Evolutionary conservation across 2,113 vertebrate species (phyloP).

Genomic region (Pica pica): DNA sequence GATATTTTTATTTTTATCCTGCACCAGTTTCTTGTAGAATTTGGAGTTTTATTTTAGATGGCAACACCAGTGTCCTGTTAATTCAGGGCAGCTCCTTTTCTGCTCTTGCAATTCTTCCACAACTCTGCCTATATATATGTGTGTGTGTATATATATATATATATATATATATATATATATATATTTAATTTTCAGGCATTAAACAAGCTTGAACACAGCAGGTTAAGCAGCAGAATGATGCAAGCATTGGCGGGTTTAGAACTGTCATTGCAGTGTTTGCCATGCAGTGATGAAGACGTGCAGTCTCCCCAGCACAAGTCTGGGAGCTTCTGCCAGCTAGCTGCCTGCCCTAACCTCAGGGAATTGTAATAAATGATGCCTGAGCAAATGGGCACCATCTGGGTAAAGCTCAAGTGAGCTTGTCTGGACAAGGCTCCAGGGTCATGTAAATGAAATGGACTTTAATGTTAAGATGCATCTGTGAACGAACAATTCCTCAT

Average conservation of each 20-base stretch:
- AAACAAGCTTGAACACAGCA: background rate
- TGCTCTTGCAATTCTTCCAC: background rate
- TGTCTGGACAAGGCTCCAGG: conserved; percentile 73
- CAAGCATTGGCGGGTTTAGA: background rate
- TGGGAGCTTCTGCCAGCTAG: conserved; percentile 61
- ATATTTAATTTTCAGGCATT: background rate
- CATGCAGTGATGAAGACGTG: conserved; percentile 18
- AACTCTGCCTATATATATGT: background rate
- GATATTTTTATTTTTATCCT: background rate
- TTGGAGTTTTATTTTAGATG: background rate
- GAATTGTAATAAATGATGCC: conserved; percentile 69
- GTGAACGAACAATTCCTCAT: background rate
- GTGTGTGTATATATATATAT: background rate
- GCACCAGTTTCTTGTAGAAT: background rate
- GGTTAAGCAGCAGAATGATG: conserved; percentile 6
- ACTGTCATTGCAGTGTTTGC: conserved; percentile 21
- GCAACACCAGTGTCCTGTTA: background rate
- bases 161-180: background rate
- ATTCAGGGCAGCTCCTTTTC: background rate
- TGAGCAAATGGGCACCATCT: conserved; percentile 83
- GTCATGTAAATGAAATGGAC: conserved; percentile 68
- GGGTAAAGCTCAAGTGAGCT: conserved; percentile 73
- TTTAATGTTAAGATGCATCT: conserved; percentile 66
- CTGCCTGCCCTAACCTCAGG: conserved; percentile 54
- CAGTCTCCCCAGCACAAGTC: conserved; percentile 18